phyloP scores from a whole-genome alignment of 2,888 invertebrate genomes.

The Stictocephala bisonia region DNA sequence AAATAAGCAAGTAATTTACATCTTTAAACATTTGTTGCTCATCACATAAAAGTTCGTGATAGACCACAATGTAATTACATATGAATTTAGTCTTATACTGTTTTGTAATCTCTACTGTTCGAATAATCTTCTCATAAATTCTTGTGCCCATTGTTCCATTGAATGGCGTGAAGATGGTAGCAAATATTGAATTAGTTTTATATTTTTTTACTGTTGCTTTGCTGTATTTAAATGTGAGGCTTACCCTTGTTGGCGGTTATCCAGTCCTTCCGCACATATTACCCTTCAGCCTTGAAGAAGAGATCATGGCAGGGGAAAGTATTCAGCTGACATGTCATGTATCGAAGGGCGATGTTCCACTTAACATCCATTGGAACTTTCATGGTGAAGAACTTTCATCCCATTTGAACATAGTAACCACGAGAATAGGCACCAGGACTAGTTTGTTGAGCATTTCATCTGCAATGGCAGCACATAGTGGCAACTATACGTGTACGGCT shows the following conservation, averaged over 20 bases:
- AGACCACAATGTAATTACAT: too few relatives aligned
- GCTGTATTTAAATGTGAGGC: too few relatives aligned
- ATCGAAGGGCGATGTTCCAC: slow-evolving; percentile 80
- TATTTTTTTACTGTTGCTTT: background rate
- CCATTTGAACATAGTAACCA: slow-evolving; percentile 62
- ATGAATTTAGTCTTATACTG: too few relatives aligned
- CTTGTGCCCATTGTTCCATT: too few relatives aligned
- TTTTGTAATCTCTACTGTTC: too few relatives aligned
- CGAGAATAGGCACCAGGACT: slow-evolving; percentile 75
- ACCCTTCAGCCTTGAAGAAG: slow-evolving; percentile 78
- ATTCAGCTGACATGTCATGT: slow-evolving; percentile 79
- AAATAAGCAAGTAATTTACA: too few relatives aligned
- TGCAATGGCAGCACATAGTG: slow-evolving; percentile 63
- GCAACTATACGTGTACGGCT: slow-evolving; percentile 65
- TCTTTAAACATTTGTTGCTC: too few relatives aligned
- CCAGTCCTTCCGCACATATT: slow-evolving; percentile 77
- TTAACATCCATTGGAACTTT: slow-evolving; percentile 80
- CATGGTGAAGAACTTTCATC: slow-evolving; percentile 66
- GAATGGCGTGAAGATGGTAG: too few relatives aligned
- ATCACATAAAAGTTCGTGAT: too few relatives aligned
- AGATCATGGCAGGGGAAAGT: slow-evolving; percentile 81
- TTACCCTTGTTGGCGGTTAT: slow-evolving; percentile 51
- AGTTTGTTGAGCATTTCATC: slow-evolving; percentile 71
- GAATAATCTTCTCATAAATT: too few relatives aligned
- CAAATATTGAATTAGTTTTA: too few relatives aligned